These are phyloP conservation scores for Tribolium freemani DNA, from an alignment of 2,888 invertebrate genomes.

Conservation along the genomic window DNA sequence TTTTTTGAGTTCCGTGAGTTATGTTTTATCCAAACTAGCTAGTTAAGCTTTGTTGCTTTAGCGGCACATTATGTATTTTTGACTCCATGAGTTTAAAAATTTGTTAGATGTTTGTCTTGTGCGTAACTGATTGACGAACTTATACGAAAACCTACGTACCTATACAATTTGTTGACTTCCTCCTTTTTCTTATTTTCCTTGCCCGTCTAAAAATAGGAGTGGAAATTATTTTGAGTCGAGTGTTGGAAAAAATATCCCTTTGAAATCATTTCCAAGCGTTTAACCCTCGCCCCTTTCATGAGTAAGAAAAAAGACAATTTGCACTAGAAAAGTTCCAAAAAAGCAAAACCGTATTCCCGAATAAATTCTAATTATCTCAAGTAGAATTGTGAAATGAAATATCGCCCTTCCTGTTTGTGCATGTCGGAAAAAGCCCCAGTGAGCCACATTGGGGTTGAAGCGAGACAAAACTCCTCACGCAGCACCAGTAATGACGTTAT, in stretches of 20 bases:
- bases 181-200: too few relatives aligned
- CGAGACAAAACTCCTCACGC: conserved; percentile 16
- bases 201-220: too few relatives aligned
- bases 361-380: conserved; percentile 36
- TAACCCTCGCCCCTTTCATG: neutral
- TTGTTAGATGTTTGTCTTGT: too few relatives aligned
- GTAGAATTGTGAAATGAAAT: conserved; percentile 17
- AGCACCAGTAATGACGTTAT: conserved; percentile 29
- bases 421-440: neutral
- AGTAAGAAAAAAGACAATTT: conserved; percentile 8
- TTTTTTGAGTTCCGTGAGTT: too few relatives aligned
- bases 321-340: conserved; percentile 7
- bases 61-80: too few relatives aligned
- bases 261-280: conserved; percentile 9
- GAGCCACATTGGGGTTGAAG: conserved; percentile 1
- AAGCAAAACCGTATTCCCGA: conserved; percentile 4
- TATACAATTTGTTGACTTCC: too few relatives aligned
- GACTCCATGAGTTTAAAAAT: too few relatives aligned
- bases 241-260: neutral
- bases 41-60: too few relatives aligned
- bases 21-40: too few relatives aligned
- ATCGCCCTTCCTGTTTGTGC: neutral
- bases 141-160: too few relatives aligned
- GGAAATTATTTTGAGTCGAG: too few relatives aligned
- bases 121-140: too few relatives aligned